Evolutionary conservation across 2,888 invertebrate genomes (phyloP), one percentile per base, ranked within the genome.

Genomic region (Blastobasis adustella): DNA sequence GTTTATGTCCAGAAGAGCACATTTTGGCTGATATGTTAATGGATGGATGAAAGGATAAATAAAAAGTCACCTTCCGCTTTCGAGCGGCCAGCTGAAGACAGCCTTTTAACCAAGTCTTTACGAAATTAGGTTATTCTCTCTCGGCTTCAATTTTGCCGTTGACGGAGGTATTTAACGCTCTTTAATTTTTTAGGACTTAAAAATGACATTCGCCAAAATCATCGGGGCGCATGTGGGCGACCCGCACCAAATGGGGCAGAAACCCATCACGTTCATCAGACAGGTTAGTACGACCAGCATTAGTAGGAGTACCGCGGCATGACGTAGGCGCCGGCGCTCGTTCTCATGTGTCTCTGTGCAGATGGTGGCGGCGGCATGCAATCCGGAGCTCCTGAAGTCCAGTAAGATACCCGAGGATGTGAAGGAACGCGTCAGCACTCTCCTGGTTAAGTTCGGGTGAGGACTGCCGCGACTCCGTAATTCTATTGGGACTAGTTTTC

Each of bases 191-290:
- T 23, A 97, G 96, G 96, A 96, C 6, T 92, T 85, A 0, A 88
- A 91, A 66, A 96, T 97, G 75, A 96, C 98, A 1, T 99, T 98
- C 82, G 90, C 90, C 42, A 93, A 95, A 75, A 97, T 99, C 43
- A 94, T 98, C 62, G 94, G 95, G 68, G 98, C 98, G 10, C 99
- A 99, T 81, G 96, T 99, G 69, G 99, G 99, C 8, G 99, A 99
- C 85, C 96, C 97, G 61, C 99, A 99, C 88, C 98, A 99, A 0
- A 95, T 96, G 92, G 98, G 98, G 39, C 98, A 99, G 80, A 89
- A 90, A 50, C 98, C 98, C 8, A 92, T 99, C 59, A 98, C 98
- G 2, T 98, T 96, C 80, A 91, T 99, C 56, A 90, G 98, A 65
- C 98, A 99, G 92, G 97, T 95, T 63, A 74, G 76, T 62, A 37